phyloP scores from a whole-genome alignment of 1,140 invertebrate species.

The Scaptomyza pallida region DNA sequence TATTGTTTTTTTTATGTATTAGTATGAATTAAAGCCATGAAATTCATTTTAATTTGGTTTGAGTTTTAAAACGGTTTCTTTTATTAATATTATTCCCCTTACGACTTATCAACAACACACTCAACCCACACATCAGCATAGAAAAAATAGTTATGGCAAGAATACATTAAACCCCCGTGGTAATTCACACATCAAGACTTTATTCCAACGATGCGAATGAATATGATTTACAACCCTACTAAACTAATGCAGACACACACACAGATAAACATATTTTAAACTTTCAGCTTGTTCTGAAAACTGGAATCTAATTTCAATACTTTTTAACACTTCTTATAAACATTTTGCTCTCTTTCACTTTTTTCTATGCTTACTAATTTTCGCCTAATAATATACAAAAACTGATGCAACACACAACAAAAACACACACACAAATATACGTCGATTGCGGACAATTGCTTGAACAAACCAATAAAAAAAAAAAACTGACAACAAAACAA shows the following conservation, averaged over 20 bases:
- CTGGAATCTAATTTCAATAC: slow-evolving; percentile 83
- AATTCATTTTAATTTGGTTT: no score
- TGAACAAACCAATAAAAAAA: slow-evolving; percentile 28
- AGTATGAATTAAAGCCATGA: no score
- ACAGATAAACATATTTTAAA: slow-evolving; percentile 49
- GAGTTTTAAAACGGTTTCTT: no score
- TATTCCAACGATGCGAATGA: slow-evolving; percentile 66
- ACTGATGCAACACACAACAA: slow-evolving; percentile 36
- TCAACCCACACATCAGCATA: no score
- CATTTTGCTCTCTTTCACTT: slow-evolving; percentile 31
- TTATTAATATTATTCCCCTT: no score
- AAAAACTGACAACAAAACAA: slow-evolving; percentile 57
- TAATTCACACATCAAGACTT: no score
- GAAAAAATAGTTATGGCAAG: no score
- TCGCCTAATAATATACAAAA: slow-evolving; percentile 42
- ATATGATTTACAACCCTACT: slow-evolving; percentile 45
- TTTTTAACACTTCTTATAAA: no score
- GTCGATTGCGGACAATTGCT: slow-evolving; percentile 40
- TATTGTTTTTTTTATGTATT: no score
- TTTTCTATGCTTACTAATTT: slow-evolving; percentile 48
- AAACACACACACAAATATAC: slow-evolving; percentile 33
- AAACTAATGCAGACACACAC: slow-evolving; percentile 30
- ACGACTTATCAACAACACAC: no score
- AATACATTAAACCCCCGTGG: no score
- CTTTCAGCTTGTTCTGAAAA: slow-evolving; percentile 82